Percentiles rank a stretch among this genome's conserved stretches.
These are phyloP conservation scores for Eupithecia abbreviata DNA, from an alignment of 2,888 invertebrate species.

Conservation along the genomic window DNA sequence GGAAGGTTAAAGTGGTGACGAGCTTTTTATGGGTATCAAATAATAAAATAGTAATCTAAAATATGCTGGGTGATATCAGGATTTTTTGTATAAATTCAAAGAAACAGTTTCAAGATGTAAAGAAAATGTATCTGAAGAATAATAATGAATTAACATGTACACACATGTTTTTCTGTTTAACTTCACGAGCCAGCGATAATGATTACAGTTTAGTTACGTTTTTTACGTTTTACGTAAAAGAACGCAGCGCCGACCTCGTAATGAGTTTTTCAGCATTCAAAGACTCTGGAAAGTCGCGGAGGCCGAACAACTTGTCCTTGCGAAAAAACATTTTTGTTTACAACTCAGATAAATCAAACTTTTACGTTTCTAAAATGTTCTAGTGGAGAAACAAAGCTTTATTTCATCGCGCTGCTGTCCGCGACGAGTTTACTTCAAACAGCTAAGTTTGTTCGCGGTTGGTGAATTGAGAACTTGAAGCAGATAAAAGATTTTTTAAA, in stretches of 20 bases:
- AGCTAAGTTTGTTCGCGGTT: constrained; percentile 1
- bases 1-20: neutral
- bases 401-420: constrained; percentile 12
- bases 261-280: constrained; percentile 14
- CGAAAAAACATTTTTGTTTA: constrained; percentile 22
- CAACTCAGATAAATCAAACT: constrained; percentile 31
- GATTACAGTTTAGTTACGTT: neutral
- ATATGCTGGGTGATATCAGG: neutral
- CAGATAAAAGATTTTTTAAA: neutral
- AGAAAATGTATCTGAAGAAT: no score
- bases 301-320: constrained; percentile 25
- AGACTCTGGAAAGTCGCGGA: constrained; percentile 15
- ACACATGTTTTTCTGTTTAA: neutral
- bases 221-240: neutral
- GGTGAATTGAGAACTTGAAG: neutral
- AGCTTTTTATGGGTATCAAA: neutral
- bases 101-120: no score
- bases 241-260: neutral
- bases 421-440: constrained; percentile 11
- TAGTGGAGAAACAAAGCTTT: constrained; percentile 22
- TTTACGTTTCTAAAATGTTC: constrained; percentile 32
- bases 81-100: no score
- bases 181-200: neutral
- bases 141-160: no score
- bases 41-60: neutral